Evolutionary conservation across 2,113 vertebrate genomes (phyloP).

Genomic region (Macrotis lagotis): DNA sequence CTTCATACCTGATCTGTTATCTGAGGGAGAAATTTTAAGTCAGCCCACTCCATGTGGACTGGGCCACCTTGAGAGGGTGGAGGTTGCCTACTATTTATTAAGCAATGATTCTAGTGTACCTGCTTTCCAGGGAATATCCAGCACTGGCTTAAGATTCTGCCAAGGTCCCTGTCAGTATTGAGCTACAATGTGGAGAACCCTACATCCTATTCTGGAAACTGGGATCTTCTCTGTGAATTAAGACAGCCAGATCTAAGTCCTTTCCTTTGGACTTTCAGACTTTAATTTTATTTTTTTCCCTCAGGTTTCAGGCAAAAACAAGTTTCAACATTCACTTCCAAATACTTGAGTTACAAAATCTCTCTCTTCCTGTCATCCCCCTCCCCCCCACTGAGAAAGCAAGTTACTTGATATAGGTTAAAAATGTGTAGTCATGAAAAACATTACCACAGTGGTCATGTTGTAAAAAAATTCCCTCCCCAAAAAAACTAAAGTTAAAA

Average conservation of each 20-base stretch:
- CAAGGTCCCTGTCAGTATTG: not conserved
- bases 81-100: not conserved
- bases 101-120: not conserved
- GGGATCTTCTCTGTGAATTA: not conserved
- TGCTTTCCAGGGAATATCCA: not conserved
- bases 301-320: too few species aligned
- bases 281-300: too few species aligned
- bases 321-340: too few species aligned
- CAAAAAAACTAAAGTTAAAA: too few species aligned
- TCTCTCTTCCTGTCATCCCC: too few species aligned
- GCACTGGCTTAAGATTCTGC: not conserved
- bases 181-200: not conserved
- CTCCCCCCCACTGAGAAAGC: too few species aligned
- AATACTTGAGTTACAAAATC: too few species aligned
- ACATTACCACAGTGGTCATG: too few species aligned
- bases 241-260: not conserved
- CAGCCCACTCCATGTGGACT: not conserved
- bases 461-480: too few species aligned
- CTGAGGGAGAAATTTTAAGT: not conserved
- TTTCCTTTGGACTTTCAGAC: not conserved
- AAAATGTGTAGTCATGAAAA: too few species aligned
- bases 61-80: not conserved
- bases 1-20: not conserved
- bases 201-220: not conserved
- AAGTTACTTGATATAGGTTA: too few species aligned